These are phyloP conservation scores for Circaetus cinerascens DNA, from an alignment of 2,113 vertebrate genomes.

Conservation along the genomic window DNA sequence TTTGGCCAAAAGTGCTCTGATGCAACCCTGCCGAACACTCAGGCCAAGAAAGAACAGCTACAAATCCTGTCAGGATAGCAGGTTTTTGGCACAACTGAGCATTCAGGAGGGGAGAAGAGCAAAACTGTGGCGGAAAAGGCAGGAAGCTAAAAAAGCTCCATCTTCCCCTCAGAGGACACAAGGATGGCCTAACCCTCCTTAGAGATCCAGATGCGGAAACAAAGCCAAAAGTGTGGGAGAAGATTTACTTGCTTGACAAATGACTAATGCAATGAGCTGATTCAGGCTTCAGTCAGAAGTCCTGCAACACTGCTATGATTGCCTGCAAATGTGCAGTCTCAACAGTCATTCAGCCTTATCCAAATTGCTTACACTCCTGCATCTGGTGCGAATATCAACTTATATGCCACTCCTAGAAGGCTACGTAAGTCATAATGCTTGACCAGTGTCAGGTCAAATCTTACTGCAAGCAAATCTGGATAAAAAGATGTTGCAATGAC, in stretches of 20 bases:
- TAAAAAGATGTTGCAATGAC: neutral
- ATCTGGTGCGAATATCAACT: neutral
- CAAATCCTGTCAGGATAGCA: constrained; percentile 37
- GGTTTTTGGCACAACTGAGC: constrained; percentile 14
- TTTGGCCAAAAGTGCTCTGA: constrained; percentile 33
- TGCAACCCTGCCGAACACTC: neutral
- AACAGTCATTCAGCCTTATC: neutral
- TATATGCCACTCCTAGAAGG: neutral
- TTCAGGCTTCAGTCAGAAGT: neutral
- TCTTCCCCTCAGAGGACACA: neutral
- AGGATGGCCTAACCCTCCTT: constrained; percentile 16
- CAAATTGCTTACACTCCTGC: neutral
- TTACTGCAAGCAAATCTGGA: neutral
- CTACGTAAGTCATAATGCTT: neutral
- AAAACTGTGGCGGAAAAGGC: neutral
- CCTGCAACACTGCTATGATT: neutral
- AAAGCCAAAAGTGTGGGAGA: constrained; percentile 8
- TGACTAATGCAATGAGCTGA: neutral
- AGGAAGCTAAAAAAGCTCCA: neutral
- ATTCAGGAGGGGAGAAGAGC: neutral
- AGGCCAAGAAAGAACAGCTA: constrained; percentile 38
- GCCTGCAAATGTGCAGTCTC: neutral
- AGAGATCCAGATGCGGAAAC: neutral
- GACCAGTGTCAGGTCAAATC: neutral
- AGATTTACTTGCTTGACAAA: neutral